A percentile compares a stretch with the other conserved stretches of the same genome.
phyloP scores from a whole-genome alignment of 2,888 invertebrate species.

The Agrochola macilenta region DNA sequence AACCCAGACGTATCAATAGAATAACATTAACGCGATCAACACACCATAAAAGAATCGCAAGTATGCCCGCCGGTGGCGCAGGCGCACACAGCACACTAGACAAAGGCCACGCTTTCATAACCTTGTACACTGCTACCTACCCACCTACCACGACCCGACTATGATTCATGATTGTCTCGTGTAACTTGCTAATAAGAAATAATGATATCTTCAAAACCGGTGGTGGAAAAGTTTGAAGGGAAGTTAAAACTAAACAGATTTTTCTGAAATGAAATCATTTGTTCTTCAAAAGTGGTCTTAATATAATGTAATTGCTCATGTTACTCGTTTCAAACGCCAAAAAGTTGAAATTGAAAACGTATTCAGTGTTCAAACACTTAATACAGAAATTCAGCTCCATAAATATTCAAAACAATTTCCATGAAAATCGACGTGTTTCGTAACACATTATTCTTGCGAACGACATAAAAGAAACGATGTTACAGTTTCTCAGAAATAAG shows the following conservation, averaged over 20 bases:
- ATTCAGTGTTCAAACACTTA: neutral
- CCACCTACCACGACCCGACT: conserved; percentile 68
- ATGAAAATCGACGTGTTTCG: conserved; percentile 20
- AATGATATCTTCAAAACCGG: conserved; percentile 21
- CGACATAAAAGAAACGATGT: conserved; percentile 16
- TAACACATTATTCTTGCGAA: conserved; percentile 29
- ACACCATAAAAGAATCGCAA: conserved; percentile 64
- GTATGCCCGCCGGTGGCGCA: conserved; percentile 67
- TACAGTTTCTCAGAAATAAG: conserved; percentile 47
- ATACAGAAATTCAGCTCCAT: neutral
- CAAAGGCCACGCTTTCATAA: conserved; percentile 81
- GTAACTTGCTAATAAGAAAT: conserved; percentile 44
- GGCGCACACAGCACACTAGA: conserved; percentile 71
- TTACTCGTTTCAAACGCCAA: neutral
- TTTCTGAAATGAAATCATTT: neutral
- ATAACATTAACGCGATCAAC: conserved; percentile 22
- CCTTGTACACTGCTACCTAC: conserved; percentile 74
- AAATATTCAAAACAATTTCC: conserved; percentile 15
- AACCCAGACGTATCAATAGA: conserved; percentile 8
- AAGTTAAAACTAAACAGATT: no score
- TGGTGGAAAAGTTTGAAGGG: neutral
- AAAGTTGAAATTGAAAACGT: neutral
- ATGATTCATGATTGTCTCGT: conserved; percentile 71
- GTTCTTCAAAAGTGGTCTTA: neutral
- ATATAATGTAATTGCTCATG: no score